A percentile compares a stretch with the other conserved stretches of the same genome.
Conservation (phyloP, 1,140 invertebrate species). For the Macrosteles quadrilineatus region DNA sequence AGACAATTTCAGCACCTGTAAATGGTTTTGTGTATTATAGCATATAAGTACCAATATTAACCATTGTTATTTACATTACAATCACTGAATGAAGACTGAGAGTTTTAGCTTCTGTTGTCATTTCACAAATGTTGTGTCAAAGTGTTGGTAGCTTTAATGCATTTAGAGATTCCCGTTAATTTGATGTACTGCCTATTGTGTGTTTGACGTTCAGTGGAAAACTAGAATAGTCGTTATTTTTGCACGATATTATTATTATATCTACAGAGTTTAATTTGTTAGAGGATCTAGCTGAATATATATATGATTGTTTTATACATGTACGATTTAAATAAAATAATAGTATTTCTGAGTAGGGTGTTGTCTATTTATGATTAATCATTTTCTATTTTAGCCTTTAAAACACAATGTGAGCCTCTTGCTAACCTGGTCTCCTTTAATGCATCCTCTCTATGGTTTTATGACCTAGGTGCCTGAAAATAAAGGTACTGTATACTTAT, state of each 20-base stretch:
- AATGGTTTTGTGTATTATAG: no score
- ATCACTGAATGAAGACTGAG: not conserved
- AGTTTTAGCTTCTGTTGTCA: not conserved
- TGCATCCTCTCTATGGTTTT: no score
- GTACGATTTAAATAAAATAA: no score
- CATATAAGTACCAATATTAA: no score
- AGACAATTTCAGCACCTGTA: no score
- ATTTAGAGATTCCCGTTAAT: not conserved
- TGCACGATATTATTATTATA: not conserved
- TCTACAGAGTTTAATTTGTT: conserved; percentile 20
- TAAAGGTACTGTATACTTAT: no score
- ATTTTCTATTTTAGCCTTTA: no score
- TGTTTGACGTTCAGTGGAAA: not conserved
- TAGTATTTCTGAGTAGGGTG: no score
- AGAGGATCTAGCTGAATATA: conserved; percentile 2
- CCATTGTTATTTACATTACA: not conserved
- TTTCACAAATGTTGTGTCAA: not conserved
- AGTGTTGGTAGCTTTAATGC: not conserved
- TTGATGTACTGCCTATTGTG: not conserved
- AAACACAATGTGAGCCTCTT: no score
- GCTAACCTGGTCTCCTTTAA: no score
- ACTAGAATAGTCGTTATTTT: conserved; percentile 17
- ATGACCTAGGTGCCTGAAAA: no score
- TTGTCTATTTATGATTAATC: no score
- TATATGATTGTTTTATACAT: not conserved